Evolutionary conservation across 2,113 vertebrate species (phyloP), one percentile per base, ranked within the genome.

Genomic region (Hemichromis elongatus): DNA sequence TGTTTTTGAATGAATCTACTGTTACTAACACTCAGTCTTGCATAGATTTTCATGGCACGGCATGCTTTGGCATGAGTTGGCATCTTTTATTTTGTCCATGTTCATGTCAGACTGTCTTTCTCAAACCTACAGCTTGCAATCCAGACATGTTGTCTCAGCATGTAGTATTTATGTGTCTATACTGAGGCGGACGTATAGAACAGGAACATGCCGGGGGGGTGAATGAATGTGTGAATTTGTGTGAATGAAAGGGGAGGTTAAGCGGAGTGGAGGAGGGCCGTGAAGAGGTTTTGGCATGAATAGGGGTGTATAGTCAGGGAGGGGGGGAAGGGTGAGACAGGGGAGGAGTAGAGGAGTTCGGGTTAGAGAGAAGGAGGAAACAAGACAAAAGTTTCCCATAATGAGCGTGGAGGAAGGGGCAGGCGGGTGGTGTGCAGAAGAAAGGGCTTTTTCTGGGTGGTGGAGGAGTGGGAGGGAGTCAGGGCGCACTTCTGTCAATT

Each of bases 311-410:
- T 85, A 91, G 93, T 90, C 84, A n/a, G 77, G 82, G 92, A 81
- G 86, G 92, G 89, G 50, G 68, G 93, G 92, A 16, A 84, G 92
- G 94, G 89, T 87, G 93, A 93, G 93, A 91, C 93, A 70, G 80
- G 93, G 91, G 92, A 91, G 90, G 92, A 88, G 90, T 57, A 77
- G 90, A 77, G 86, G 90, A 89, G 86, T 87, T 79, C 8, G 80
- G 88, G 91, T 86, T 88, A 68, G 90, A 88, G 91, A 82, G 90
- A 91, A 92, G 90, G 91, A 92, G 91, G 93, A 94, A 94, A 88
- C 92, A 42, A 89, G 92, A 96, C 95, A 95, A 96, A 94, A 95
- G 95, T 94, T 94, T 87, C 35, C 90, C 86, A 93, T 95, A 95
- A 95, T 95, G 93, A 95, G 93, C 80, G 26, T 94, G 92, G 92